Base-by-base conservation (phyloP, 2,888 invertebrate genomes). In the Cheilosia pagana region DNA sequence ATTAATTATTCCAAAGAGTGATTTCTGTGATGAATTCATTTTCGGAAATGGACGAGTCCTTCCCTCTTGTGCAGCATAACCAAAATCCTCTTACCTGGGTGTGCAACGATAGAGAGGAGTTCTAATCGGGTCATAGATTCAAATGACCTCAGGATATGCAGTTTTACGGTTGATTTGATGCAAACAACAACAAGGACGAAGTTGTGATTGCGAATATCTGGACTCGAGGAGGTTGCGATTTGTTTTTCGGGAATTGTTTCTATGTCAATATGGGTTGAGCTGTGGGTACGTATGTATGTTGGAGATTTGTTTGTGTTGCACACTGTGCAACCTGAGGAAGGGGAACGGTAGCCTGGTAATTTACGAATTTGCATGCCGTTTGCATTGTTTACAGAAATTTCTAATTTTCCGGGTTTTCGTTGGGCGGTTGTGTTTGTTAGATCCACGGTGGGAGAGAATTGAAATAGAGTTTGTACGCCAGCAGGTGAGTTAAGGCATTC, bases 51-150 rank as follows among this genome's bases (percentile, higher is more conserved):
- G 16, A 19, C 3, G 10, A 45, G 19, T 39, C 21, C 31, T 31
- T 7, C 12, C 21, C 21, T 21, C 12, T 23, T 23, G 4, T 12
- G 23, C 4, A 48, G 50, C 50, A n/a, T 50, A 74, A 31, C 45
- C 60, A 21, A 67, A 74, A 60, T 70, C 53, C 67, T 67, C 57
- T 65, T 78, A 45, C 16, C 25, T 19, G 50, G 28, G 39, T 62
- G 48, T 31, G 31, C 19, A 41, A 53, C 63, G 76, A 48, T 50
- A 35, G 59, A 63, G 25, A 65, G 41, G 8, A 35, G 25, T 48
- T 12, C 55, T 62, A 77, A 72, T 82, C 67, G 60, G 65, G 53
- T 65, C 55, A 60, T 71, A 50, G 53, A 77, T 77, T 82, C 60
- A 28, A 67, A 60, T 72, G 60, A 45, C 77, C 55, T 23, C 60